Evolutionary conservation across 2,113 vertebrate species (phyloP).

Genomic region (Grus americana): DNA sequence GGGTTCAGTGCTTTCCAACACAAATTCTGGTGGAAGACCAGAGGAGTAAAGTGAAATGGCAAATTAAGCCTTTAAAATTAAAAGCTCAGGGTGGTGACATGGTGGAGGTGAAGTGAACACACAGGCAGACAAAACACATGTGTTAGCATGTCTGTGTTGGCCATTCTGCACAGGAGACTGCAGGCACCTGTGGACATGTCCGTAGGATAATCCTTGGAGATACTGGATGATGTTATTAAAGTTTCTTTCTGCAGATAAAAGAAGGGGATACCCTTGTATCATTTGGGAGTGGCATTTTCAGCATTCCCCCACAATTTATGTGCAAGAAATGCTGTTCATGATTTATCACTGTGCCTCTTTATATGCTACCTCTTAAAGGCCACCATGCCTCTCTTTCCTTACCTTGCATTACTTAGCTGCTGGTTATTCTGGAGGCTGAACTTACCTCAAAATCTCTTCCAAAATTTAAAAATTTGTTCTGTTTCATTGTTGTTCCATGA

Average conservation of each 20-base stretch:
- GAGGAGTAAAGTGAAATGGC: neutral
- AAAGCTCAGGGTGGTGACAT: neutral
- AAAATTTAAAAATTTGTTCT: neutral
- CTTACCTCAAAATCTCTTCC: neutral
- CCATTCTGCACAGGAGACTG: neutral
- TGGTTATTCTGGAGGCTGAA: neutral
- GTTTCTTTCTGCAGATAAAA: neutral
- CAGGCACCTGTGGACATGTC: neutral
- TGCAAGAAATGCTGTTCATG: neutral
- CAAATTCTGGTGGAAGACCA: constrained; percentile 17
- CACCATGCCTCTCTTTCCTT: neutral
- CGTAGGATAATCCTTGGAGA: neutral
- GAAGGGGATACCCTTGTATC: neutral
- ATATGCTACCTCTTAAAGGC: neutral
- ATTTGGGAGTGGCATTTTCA: neutral
- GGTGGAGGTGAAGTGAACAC: neutral
- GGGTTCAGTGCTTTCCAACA: neutral
- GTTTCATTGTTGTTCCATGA: neutral
- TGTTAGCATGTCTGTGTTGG: neutral
- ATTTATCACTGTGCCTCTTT: neutral
- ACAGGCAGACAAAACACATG: rapidly evolving
- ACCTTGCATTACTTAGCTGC: neutral
- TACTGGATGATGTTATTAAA: too few species aligned
- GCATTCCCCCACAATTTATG: neutral
- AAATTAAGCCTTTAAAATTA: neutral